These are phyloP conservation scores for Lasiurus borealis DNA, from an alignment of 2,113 vertebrate genomes.

Conservation along the genomic window DNA sequence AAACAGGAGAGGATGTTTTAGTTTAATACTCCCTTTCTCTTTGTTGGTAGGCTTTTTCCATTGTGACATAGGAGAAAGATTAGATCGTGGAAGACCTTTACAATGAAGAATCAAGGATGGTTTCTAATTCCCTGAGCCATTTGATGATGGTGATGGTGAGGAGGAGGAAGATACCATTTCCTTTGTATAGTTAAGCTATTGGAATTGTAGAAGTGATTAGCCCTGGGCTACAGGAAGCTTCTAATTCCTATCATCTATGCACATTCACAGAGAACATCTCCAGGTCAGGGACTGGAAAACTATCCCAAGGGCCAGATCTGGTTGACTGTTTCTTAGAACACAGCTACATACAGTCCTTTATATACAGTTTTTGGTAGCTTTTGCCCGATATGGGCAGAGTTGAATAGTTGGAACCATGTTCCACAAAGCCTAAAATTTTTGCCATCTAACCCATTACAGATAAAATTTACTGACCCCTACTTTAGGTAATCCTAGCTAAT, in stretches of 20 bases:
- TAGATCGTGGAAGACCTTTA: not conserved
- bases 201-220: not conserved
- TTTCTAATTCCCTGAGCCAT: conserved; percentile 5
- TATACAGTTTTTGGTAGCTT: conserved; percentile 4
- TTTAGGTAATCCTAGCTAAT: not conserved
- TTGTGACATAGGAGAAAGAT: not conserved
- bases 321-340: conserved; percentile 45
- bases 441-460: not conserved
- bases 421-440: conserved; percentile 42
- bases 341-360: not conserved
- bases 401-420: not conserved
- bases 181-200: not conserved
- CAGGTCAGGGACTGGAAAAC: not conserved
- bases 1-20: conserved; percentile 33
- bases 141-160: not conserved
- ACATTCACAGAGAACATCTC: not conserved
- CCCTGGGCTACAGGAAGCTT: not conserved
- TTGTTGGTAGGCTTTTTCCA: conserved; percentile 49
- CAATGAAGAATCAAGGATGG: not conserved
- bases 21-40: conserved; percentile 29
- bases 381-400: not conserved
- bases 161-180: not conserved
- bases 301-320: not conserved
- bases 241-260: not conserved
- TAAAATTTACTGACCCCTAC: not conserved